Conservation (phyloP, 2,797 vertebrate genomes). For the Malacoraja senta region DNA sequence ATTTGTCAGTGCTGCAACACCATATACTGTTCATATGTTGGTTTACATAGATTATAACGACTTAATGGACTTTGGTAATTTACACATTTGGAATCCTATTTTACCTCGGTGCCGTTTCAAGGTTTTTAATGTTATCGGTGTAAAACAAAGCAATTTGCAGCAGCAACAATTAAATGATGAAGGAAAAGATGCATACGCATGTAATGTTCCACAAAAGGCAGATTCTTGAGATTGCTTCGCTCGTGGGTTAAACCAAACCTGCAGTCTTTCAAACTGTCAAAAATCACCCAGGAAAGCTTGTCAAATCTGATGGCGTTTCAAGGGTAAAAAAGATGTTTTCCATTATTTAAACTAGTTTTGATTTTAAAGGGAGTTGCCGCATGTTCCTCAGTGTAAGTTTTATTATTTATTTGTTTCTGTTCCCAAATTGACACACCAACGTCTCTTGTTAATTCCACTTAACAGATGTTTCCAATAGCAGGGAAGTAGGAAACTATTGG, state of each 20-base stretch:
- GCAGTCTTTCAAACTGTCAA: background rate
- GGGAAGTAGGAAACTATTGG: conserved; percentile 43
- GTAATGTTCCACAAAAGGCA: background rate
- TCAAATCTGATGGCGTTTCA: conserved; percentile 21
- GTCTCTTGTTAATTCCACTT: conserved; percentile 45
- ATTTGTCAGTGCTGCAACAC: background rate
- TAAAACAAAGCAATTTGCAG: background rate
- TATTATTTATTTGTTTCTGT: conserved; percentile 35
- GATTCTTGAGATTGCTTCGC: background rate
- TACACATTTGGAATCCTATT: background rate
- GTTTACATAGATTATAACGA: background rate
- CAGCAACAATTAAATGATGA: background rate
- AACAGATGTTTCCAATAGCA: conserved; percentile 48
- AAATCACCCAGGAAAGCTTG: background rate
- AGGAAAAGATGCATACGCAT: background rate
- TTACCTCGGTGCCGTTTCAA: background rate
- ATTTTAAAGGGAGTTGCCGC: conserved; percentile 38
- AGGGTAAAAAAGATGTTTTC: background rate
- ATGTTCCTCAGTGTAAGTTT: conserved; percentile 51
- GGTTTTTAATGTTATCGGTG: background rate
- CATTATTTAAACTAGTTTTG: conserved; percentile 13
- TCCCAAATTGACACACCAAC: conserved; percentile 45
- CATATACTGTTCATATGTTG: background rate
- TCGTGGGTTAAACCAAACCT: conserved; percentile 6
- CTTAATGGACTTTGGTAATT: background rate